Percentiles rank a stretch among this genome's conserved stretches.
Evolutionary conservation across 2,113 vertebrate species (phyloP).

Genomic region (Ctenodactylus gundi): DNA sequence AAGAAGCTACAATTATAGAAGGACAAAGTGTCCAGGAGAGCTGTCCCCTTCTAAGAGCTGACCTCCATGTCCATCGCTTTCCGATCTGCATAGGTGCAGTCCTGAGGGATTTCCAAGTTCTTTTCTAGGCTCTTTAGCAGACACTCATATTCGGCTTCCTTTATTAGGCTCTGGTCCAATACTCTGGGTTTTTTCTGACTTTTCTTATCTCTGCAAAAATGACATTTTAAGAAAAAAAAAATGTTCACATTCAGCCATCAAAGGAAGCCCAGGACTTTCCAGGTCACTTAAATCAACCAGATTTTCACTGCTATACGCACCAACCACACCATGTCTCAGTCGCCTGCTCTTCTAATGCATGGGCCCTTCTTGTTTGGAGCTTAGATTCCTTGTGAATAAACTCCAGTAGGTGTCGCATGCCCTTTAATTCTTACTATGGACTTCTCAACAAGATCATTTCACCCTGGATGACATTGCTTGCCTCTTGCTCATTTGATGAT

Average conservation of each 20-base stretch:
- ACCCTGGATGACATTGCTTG: not conserved
- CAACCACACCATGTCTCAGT: not conserved
- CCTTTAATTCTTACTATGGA: not conserved
- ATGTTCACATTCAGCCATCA: not conserved
- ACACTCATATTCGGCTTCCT: constrained; percentile 34
- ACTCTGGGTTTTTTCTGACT: constrained; percentile 22
- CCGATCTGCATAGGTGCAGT: constrained; percentile 70
- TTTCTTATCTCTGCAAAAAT: constrained; percentile 58
- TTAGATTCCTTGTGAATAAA: not conserved
- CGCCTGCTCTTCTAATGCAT: not conserved
- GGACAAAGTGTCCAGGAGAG: too few relatives aligned
- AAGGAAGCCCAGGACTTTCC: not conserved
- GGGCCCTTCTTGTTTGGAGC: too few relatives aligned
- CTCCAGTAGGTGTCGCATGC: not conserved
- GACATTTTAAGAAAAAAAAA: constrained; percentile 6
- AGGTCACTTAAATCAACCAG: not conserved
- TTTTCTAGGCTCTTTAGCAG: constrained; percentile 64
- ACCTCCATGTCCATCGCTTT: constrained; percentile 69
- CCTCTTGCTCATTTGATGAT: not conserved
- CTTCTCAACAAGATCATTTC: not conserved
- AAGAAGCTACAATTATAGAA: too few relatives aligned
- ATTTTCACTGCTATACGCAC: not conserved
- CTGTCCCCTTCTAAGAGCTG: not conserved
- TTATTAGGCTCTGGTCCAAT: constrained; percentile 46
- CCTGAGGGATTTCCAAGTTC: constrained; percentile 63